These are phyloP conservation scores for Nannoperca obscura DNA, from an alignment of 2,797 vertebrate species.

Conservation along the genomic window DNA sequence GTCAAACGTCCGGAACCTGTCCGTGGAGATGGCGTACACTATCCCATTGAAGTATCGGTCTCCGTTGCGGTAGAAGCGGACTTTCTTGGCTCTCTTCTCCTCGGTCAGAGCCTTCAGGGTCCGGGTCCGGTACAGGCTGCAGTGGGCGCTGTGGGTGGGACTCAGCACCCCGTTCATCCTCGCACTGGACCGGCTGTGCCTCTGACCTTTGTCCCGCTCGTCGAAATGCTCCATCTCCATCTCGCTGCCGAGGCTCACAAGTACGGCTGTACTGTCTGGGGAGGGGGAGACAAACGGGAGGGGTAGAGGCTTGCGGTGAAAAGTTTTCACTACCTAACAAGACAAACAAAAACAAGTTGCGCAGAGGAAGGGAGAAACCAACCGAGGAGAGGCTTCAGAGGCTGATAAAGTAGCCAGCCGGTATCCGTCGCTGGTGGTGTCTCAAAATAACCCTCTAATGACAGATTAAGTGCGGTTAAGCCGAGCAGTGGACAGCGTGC, in stretches of 20 bases:
- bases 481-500: conserved; percentile 62
- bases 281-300: background rate
- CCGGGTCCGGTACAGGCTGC: conserved; percentile 95
- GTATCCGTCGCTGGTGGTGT: conserved; percentile 36
- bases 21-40: conserved; percentile 94
- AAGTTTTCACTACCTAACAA: conserved; percentile 35
- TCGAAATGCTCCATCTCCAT: conserved; percentile 99
- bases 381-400: conserved; percentile 12
- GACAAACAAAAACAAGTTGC: conserved; percentile 29
- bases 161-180: conserved; percentile 93
- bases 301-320: background rate
- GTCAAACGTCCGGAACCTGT: conserved; percentile 95
- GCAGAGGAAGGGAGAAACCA: background rate
- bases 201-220: conserved; percentile 89
- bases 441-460: conserved; percentile 84
- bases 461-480: conserved; percentile 83
- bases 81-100: conserved; percentile 97
- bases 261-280: conserved; percentile 74
- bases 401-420: conserved; percentile 35
- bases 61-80: conserved; percentile 97
- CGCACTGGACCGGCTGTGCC: conserved; percentile 87
- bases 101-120: conserved; percentile 95
- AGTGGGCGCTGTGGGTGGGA: conserved; percentile 97
- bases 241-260: conserved; percentile 65
- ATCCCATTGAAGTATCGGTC: conserved; percentile 98